Evolutionary conservation across 2,797 vertebrate genomes (phyloP), one percentile per base, ranked within the genome.

Genomic region (Lepidocolaptes lacrymiger): DNA sequence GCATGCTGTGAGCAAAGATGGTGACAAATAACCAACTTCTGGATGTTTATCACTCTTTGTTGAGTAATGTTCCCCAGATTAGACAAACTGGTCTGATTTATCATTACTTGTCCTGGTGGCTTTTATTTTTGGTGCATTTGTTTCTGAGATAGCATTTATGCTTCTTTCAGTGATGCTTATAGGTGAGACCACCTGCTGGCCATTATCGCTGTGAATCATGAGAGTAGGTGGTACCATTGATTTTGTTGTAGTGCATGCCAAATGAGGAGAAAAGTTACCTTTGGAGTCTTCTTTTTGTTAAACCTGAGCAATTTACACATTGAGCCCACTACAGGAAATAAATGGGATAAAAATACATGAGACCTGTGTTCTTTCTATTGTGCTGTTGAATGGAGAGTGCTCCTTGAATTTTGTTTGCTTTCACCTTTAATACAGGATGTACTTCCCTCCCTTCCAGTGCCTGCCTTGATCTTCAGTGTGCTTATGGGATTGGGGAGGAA

Each of bases 111-210:
- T 94, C 85, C 81, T 71, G 54, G 82, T 46, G 41, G 52, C 83
- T 89, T 86, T 66, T 74, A 24, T 88, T 97, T 97, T 88, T 81
- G 48, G 81, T 92, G 71, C 64, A 14, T 89, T 91, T 91, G n/a
- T 84, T 93, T 89, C 64, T 74, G 73, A 76, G 78, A 23, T 44
- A n/a, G 66, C 34, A 17, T 68, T 87, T 14, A 3, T 78, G 64
- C 67, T 56, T 61, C 67, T 97, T 95, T 97, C 95, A 97, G 76
- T 97, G 98, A 97, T 98, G 98, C 97, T 98, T 92, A 97, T 92
- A 97, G 98, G 91, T 74, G 92, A 98, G 98, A 98, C 98, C 98
- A 98, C 97, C 97, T 97, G 97, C 98, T 98, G 98, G 97, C 98
- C 95, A 97, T 98, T 96, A 67, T 97, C 97, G 98, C 96, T 98